phyloP scores from a whole-genome alignment of 1,140 invertebrate species.

The Akabosia matsudoensis region DNA sequence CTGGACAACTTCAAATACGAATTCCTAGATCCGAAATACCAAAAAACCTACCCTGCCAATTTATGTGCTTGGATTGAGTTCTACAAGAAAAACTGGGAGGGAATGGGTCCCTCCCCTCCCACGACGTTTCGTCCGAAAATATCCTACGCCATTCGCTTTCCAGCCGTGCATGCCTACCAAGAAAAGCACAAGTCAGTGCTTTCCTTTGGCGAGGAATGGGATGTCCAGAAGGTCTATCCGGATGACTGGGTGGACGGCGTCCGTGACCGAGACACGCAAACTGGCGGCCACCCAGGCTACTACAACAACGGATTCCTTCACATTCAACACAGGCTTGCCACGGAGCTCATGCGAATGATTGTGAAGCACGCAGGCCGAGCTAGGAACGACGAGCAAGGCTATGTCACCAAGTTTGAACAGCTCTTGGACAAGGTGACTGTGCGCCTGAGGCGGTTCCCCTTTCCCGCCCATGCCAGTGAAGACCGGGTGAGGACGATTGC shows the following conservation, averaged over 20 bases:
- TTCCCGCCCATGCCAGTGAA: not conserved
- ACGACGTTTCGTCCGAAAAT: no score
- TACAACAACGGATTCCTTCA: not conserved
- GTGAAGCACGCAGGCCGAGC: no score
- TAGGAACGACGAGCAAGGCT: no score
- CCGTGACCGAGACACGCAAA: not conserved
- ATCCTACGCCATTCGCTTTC: not conserved
- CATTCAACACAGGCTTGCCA: not conserved
- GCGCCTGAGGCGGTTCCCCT: not conserved
- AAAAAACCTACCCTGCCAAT: not conserved
- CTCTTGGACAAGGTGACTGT: not conserved
- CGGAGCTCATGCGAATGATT: not conserved
- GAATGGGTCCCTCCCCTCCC: not conserved
- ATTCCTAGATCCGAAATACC: not conserved
- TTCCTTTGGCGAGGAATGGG: not conserved
- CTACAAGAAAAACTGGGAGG: not conserved
- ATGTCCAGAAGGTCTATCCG: not conserved
- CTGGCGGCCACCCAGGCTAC: not conserved
- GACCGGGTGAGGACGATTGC: not conserved
- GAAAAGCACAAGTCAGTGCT: not conserved
- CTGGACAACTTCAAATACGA: not conserved
- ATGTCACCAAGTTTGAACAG: not conserved
- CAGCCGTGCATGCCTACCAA: not conserved
- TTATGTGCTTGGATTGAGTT: not conserved
- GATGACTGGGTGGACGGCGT: not conserved